Evolutionary conservation across 2,888 invertebrate genomes (phyloP).

Genomic region (Chrysotoxum bicinctum): DNA sequence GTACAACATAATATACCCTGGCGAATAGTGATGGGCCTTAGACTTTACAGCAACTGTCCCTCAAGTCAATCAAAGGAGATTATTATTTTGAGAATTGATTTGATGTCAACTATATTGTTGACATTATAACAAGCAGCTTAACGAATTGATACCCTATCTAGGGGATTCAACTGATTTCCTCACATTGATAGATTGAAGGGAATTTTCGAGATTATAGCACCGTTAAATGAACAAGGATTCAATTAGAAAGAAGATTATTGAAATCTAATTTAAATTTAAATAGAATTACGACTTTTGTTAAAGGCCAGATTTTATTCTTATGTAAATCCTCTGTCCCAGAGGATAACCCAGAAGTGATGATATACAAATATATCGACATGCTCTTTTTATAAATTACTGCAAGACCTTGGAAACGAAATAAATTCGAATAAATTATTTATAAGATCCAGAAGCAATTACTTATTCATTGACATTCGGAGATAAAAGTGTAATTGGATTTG

Average conservation of each 20-base stretch:
- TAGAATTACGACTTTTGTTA: neutral
- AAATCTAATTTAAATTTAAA: neutral
- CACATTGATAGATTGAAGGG: neutral
- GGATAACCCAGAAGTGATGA: neutral
- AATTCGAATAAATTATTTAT: conserved; percentile 12
- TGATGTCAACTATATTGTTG: conserved; percentile 30
- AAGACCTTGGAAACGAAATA: neutral
- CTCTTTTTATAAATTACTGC: neutral
- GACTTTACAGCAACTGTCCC: neutral
- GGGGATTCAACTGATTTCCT: neutral
- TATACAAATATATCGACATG: neutral
- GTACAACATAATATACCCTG: neutral
- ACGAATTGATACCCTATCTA: neutral
- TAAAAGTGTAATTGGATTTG: conserved; percentile 18
- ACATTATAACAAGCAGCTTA: neutral
- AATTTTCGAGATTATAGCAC: neutral
- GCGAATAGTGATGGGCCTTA: neutral
- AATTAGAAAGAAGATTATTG: neutral
- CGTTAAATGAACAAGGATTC: neutral
- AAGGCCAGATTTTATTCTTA: neutral
- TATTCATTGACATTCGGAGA: conserved; percentile 22
- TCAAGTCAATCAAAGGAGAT: conserved; percentile 30
- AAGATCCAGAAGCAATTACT: conserved; percentile 13
- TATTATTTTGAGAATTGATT: conserved; percentile 33
- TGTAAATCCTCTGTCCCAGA: neutral